Evolutionary conservation across 2,797 vertebrate genomes (phyloP).

Genomic region (Helicolenus hilgendorfi): DNA sequence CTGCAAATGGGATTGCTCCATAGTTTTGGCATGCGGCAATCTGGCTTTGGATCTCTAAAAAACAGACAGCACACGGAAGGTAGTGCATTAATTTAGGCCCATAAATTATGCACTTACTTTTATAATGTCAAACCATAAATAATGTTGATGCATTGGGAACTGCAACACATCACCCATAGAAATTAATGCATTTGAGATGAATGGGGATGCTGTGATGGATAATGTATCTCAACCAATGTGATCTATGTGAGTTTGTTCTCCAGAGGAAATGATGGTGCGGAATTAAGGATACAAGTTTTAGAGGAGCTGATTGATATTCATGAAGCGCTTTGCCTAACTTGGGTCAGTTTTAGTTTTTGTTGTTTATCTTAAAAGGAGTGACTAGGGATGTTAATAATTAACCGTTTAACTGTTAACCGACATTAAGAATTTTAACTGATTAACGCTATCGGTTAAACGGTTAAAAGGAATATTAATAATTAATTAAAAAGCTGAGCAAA

Average conservation of each 20-base stretch:
- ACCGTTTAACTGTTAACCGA: too few species aligned
- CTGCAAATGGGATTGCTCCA: conserved; percentile 89
- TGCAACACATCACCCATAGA: conserved; percentile 88
- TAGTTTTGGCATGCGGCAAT: conserved; percentile 90
- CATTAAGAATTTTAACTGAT: too few species aligned
- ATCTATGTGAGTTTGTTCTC: conserved; percentile 86
- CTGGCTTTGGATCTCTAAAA: conserved; percentile 87
- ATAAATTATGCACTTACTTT: conserved; percentile 94
- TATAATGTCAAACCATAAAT: conserved; percentile 93
- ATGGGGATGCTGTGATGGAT: conserved; percentile 87
- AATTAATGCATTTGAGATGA: conserved; percentile 89
- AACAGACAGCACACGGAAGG: conserved; percentile 89
- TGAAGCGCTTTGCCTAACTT: conserved; percentile 34
- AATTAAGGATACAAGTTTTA: conserved; percentile 76
- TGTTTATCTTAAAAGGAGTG: background rate
- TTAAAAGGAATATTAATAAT: too few species aligned
- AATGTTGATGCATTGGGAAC: conserved; percentile 90
- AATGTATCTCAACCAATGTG: conserved; percentile 84
- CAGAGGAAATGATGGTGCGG: conserved; percentile 77
- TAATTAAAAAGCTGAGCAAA: too few species aligned
- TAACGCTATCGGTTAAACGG: too few species aligned
- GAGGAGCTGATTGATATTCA: conserved; percentile 71
- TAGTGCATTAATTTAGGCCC: conserved; percentile 90
- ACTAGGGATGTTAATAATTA: too few species aligned
- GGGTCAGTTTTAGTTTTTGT: conserved; percentile 46